Evolutionary conservation across 2,113 vertebrate genomes (phyloP).

Genomic region (Neodon shergylaensis): DNA sequence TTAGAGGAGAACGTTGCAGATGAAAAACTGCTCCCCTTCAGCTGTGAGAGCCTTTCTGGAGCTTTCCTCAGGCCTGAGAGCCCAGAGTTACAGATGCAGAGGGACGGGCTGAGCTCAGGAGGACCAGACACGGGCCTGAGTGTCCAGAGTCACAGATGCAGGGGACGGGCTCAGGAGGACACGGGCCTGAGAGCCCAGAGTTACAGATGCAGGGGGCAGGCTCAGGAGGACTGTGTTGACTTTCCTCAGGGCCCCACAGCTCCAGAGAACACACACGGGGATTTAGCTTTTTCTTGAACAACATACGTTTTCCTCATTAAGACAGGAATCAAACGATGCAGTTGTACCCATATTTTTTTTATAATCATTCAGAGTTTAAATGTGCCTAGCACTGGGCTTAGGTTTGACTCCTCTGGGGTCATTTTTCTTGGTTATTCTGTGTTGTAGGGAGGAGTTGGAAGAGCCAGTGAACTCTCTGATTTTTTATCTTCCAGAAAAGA

Average conservation of each 20-base stretch:
- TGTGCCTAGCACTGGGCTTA: neutral
- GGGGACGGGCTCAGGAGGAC: neutral
- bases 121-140: neutral
- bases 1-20: neutral
- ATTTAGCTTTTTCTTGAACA: neutral
- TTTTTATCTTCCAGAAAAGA: constrained; percentile 38
- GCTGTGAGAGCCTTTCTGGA: neutral
- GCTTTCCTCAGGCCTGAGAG: fast-evolving
- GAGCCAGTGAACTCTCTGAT: neutral
- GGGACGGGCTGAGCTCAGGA: neutral
- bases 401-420: neutral
- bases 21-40: neutral
- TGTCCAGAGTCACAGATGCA: neutral
- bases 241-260: neutral
- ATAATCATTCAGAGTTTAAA: neutral
- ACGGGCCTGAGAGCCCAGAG: neutral
- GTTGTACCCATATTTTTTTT: neutral
- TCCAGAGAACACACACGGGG: neutral
- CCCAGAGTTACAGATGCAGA: neutral
- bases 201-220: neutral
- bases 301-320: neutral
- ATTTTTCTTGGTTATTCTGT: neutral
- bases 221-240: neutral
- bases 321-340: neutral
- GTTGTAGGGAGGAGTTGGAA: neutral